phyloP scores from a whole-genome alignment of 2,797 vertebrate genomes.

The Gymnoscopelus braueri region DNA sequence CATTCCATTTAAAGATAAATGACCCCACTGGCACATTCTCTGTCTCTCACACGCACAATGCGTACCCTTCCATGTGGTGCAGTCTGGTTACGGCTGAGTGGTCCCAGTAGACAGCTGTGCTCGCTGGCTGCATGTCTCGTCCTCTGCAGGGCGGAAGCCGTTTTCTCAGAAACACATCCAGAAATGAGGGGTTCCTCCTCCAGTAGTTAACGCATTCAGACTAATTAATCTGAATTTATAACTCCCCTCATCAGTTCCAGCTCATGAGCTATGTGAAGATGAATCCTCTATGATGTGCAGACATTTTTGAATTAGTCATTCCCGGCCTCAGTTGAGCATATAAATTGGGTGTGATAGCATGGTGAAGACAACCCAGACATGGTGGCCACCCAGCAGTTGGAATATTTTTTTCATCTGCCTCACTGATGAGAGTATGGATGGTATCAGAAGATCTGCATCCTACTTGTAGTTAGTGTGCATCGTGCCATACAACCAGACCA shows the following conservation, averaged over 20 bases:
- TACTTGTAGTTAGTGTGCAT: too few relatives aligned
- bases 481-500: too few relatives aligned
- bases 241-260: neutral
- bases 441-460: too few relatives aligned
- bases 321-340: neutral
- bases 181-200: slow-evolving; percentile 20
- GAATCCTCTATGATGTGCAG: slow-evolving; percentile 1
- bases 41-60: neutral
- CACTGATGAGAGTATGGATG: too few relatives aligned
- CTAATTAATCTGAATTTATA: slow-evolving; percentile 30
- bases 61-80: neutral
- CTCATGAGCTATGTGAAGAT: slow-evolving; percentile 4
- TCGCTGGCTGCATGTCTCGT: slow-evolving; percentile 9
- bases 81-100: slow-evolving; percentile 12
- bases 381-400: too few relatives aligned
- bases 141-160: neutral
- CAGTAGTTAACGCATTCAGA: slow-evolving; percentile 23
- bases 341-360: too few relatives aligned
- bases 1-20: neutral
- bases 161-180: slow-evolving; percentile 21
- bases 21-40: slow-evolving; percentile 8
- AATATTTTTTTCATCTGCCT: too few relatives aligned
- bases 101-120: neutral
- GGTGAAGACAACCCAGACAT: too few relatives aligned
- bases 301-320: neutral